These are phyloP conservation scores for Etheostoma perlongum DNA, from an alignment of 2,797 vertebrate species.

Conservation along the genomic window DNA sequence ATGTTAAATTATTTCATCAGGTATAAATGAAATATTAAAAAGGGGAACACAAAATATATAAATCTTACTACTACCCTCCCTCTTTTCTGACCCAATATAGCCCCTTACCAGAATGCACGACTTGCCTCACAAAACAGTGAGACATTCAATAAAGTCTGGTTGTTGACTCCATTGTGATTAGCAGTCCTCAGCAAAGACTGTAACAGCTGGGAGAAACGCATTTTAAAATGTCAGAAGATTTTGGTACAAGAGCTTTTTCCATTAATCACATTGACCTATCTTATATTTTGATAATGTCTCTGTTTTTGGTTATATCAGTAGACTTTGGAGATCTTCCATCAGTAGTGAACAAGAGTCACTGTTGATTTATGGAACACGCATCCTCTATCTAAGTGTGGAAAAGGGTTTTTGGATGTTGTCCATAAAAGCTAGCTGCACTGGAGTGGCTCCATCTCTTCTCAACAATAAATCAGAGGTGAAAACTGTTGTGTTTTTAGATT, in stretches of 20 bases:
- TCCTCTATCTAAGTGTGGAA: background rate
- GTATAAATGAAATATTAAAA: no score
- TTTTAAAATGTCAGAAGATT: no score
- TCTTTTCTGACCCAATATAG: no score
- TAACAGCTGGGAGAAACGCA: background rate
- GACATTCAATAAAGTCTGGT: background rate
- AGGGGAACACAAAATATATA: no score
- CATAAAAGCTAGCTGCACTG: background rate
- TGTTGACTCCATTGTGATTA: background rate
- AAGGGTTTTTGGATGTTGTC: background rate
- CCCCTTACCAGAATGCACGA: no score
- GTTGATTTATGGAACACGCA: slow-evolving; percentile 7
- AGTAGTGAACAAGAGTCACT: no score
- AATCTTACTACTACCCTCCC: no score
- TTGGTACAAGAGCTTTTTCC: no score
- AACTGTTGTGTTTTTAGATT: slow-evolving; percentile 8
- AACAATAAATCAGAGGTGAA: background rate
- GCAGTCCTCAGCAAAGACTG: background rate
- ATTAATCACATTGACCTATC: no score
- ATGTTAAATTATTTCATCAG: no score
- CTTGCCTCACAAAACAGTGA: background rate
- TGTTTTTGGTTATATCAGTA: background rate
- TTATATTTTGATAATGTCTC: background rate
- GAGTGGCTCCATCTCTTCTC: background rate
- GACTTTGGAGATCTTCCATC: background rate